phyloP scores from a whole-genome alignment of 2,113 vertebrate species.

The Caracal caracal region DNA sequence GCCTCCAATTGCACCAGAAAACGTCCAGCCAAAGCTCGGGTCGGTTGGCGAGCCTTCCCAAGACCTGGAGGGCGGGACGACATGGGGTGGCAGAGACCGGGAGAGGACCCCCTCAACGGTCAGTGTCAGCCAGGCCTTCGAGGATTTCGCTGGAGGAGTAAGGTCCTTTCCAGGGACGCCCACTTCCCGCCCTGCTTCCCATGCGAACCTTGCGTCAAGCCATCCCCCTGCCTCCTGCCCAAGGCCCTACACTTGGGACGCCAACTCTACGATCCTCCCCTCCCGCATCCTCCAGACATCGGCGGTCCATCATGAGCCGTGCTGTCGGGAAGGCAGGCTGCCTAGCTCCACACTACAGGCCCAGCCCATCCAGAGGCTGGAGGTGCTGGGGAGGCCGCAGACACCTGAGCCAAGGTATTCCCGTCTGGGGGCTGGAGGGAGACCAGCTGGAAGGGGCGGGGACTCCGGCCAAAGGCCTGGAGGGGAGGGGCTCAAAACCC shows the following conservation, averaged over 20 bases:
- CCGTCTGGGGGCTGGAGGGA: accelerated
- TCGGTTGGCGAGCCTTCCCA: not conserved
- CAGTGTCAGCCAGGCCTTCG: accelerated
- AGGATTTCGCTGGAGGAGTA: not conserved
- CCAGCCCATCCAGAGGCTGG: not conserved
- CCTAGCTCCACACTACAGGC: not conserved
- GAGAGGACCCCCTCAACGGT: not conserved
- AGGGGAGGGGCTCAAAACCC: not conserved
- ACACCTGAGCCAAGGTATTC: not conserved
- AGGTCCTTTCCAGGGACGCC: not conserved
- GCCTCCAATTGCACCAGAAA: not conserved
- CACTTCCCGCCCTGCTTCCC: not conserved
- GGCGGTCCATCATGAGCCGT: not conserved
- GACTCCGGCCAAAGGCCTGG: too few species aligned
- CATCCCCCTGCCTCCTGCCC: too few species aligned
- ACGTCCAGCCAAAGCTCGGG: accelerated
- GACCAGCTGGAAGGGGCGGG: not conserved
- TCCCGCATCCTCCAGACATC: accelerated
- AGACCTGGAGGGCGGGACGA: accelerated
- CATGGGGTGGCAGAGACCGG: not conserved
- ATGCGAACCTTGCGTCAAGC: not conserved
- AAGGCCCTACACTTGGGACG: not conserved
- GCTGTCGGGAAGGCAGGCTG: not conserved
- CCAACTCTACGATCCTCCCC: not conserved
- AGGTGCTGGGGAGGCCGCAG: not conserved